These are phyloP conservation scores for Atrina japonica DNA, from an alignment of 2,888 invertebrate species.

Conservation along the genomic window DNA sequence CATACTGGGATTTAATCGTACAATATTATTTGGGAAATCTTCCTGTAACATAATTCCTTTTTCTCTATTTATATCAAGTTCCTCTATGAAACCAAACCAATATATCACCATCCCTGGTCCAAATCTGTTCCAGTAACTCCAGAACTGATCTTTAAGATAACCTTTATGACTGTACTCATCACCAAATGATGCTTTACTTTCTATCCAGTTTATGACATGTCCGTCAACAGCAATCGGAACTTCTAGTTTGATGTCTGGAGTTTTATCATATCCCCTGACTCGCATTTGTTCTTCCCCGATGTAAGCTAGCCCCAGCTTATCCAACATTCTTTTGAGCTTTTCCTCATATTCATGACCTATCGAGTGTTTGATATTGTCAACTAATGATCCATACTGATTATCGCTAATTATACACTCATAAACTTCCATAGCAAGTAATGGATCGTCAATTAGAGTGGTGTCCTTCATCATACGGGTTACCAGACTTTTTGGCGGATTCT, in stretches of 20 bases:
- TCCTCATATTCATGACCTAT: constrained; percentile 93
- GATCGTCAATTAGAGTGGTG: constrained; percentile 87
- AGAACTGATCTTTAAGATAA: constrained; percentile 91
- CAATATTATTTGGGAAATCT: constrained; percentile 73
- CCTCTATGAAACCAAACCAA: constrained; percentile 91
- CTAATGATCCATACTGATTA: constrained; percentile 90
- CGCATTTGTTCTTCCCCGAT: constrained; percentile 89
- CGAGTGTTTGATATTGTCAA: constrained; percentile 89
- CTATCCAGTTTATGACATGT: constrained; percentile 95
- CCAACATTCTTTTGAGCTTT: constrained; percentile 86
- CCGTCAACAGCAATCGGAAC: constrained; percentile 93
- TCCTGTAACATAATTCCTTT: constrained; percentile 77
- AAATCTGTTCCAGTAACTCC: constrained; percentile 95
- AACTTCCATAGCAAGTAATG: constrained; percentile 86
- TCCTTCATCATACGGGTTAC: constrained; percentile 84
- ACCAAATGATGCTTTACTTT: constrained; percentile 97
- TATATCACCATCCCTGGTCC: constrained; percentile 96
- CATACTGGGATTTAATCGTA: constrained; percentile 60
- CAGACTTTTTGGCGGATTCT: constrained; percentile 79
- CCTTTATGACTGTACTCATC: constrained; percentile 90
- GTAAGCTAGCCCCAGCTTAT: constrained; percentile 83
- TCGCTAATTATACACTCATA: constrained; percentile 90
- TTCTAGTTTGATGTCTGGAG: constrained; percentile 95
- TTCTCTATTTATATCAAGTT: constrained; percentile 77
- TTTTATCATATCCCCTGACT: constrained; percentile 94